Conservation (phyloP, 2,113 vertebrate species). For the Manacus vitellinus region DNA sequence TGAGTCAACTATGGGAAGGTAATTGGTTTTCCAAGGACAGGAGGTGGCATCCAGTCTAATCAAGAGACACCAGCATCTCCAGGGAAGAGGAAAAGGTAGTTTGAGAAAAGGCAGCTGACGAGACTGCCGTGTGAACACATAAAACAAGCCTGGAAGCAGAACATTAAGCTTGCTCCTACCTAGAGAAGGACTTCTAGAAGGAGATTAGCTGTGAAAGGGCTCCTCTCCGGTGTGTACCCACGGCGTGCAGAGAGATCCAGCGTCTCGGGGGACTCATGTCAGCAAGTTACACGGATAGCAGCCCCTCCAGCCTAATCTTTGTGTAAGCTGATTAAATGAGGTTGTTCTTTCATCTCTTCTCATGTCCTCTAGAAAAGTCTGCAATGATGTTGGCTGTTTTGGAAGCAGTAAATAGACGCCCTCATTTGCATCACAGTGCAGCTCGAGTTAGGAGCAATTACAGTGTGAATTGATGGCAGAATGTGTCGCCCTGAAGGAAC, state of each 20-base stretch:
- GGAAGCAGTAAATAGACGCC: not conserved
- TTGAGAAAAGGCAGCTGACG: not conserved
- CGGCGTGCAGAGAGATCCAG: fast-evolving
- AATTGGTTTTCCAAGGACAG: not conserved
- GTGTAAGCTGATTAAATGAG: not conserved
- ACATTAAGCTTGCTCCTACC: not conserved
- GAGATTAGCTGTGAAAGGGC: not conserved
- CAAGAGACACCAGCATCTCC: not conserved
- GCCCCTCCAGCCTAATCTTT: not conserved
- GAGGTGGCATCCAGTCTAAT: not conserved
- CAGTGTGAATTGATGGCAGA: not conserved
- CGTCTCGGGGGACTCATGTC: fast-evolving
- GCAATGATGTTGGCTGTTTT: not conserved
- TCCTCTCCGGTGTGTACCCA: not conserved
- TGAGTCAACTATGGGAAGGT: not conserved
- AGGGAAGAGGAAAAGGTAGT: not conserved
- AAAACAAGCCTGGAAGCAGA: not conserved
- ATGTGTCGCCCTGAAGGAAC: not conserved
- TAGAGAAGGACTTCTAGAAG: not conserved
- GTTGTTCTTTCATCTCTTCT: not conserved
- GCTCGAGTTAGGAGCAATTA: not conserved
- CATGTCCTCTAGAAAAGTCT: not conserved
- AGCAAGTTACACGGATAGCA: not conserved
- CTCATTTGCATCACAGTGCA: not conserved
- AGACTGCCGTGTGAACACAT: not conserved